A percentile compares a stretch with the other conserved stretches of the same genome.
These are phyloP conservation scores for Spatula versicolor DNA, from an alignment of 2,797 vertebrate genomes.

Conservation along the genomic window DNA sequence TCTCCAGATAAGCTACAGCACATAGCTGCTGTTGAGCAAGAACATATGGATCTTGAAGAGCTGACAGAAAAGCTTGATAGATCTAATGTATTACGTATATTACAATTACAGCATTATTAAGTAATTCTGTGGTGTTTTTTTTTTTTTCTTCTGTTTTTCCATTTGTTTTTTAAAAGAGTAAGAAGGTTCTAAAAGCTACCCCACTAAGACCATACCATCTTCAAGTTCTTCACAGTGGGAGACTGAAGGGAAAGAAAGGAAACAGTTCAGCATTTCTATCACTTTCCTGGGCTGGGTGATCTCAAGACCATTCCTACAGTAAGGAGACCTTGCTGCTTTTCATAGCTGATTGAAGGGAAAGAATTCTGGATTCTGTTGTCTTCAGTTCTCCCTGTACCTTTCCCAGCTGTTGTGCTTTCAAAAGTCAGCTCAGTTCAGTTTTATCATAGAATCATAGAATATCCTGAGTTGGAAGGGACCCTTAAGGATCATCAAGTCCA, in stretches of 20 bases:
- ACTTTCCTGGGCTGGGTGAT: background rate
- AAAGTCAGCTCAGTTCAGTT: background rate
- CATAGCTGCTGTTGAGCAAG: background rate
- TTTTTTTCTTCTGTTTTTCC: background rate
- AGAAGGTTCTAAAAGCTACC: background rate
- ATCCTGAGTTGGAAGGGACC: too few relatives aligned
- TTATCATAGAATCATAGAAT: background rate
- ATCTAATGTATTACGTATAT: background rate
- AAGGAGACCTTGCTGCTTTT: background rate
- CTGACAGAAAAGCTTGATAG: background rate
- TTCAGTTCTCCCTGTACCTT: background rate
- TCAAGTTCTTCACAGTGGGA: too few relatives aligned
- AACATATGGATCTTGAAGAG: background rate
- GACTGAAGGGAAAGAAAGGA: background rate
- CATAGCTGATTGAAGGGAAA: background rate
- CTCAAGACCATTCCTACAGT: background rate
- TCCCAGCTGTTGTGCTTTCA: background rate
- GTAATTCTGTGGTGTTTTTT: too few relatives aligned
- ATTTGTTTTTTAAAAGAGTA: background rate
- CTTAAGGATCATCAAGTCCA: too few relatives aligned
- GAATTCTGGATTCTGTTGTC: background rate
- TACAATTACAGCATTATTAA: background rate
- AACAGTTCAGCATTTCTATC: background rate
- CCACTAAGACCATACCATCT: background rate
- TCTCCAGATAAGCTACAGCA: background rate